Evolutionary conservation across 2,797 vertebrate genomes (phyloP).

Genomic region (Ispidina lecontei): DNA sequence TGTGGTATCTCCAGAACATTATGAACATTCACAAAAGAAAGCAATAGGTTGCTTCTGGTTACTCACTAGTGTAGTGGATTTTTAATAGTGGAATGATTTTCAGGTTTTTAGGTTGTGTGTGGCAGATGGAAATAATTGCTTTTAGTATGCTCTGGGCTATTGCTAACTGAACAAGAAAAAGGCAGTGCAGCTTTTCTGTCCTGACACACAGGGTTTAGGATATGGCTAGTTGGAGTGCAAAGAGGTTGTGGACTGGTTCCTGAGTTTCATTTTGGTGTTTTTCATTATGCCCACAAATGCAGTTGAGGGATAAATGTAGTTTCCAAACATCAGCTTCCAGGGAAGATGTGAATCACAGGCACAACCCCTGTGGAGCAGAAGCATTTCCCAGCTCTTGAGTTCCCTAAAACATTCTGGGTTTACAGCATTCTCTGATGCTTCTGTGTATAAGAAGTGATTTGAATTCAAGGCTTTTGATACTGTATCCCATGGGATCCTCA

Average conservation of each 20-base stretch:
- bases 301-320: neutral
- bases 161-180: neutral
- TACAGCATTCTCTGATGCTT: neutral
- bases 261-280: neutral
- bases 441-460: neutral
- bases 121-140: constrained; percentile 50
- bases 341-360: neutral
- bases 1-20: constrained; percentile 63
- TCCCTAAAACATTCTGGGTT: neutral
- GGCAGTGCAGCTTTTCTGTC: neutral
- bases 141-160: constrained; percentile 5
- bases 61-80: constrained; percentile 51
- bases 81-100: constrained; percentile 55
- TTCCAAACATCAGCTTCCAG: neutral
- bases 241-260: neutral
- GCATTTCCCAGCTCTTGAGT: neutral
- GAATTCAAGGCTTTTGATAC: too few relatives aligned
- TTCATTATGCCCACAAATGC: neutral
- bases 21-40: constrained; percentile 73
- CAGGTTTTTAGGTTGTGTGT: constrained; percentile 34
- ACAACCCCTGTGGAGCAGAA: neutral
- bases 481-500: too few relatives aligned
- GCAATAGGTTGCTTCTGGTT: constrained; percentile 67
- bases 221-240: neutral
- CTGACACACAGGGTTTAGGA: neutral